Evolutionary conservation across 2,113 vertebrate genomes (phyloP), one percentile per base, ranked within the genome.

Genomic region (Tragelaphus strepsiceros): DNA sequence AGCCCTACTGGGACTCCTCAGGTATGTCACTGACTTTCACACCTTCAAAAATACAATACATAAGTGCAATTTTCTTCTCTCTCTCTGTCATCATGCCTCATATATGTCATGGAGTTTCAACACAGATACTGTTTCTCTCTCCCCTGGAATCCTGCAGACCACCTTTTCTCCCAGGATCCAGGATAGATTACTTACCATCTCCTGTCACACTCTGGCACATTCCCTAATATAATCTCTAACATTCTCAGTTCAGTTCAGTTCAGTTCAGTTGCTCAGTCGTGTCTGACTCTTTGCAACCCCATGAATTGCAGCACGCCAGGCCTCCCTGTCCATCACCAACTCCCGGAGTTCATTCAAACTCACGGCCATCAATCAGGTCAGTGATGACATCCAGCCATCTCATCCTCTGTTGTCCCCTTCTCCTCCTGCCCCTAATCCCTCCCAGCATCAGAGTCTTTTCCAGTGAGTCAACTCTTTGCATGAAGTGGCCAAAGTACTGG

Each of bases 261-360:
- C 49, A 51, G 51, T 51, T 51, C 3, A 51, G 51, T 51, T 1
- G 51, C 51, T 51, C 51, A 51, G 51, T 51, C 13, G 51, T 51
- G 3, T 51, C 51, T 3, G 3, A 51, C 3, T 51, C 51, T 51
- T 14, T 4, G 51, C 3, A 0, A 14, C 51, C 51, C 3, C 51
- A 51, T 51, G 13, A 51, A 51, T 51, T 14, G 13, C 51, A 51
- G 51, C 51, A 13, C 3, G 13, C 51, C 51, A 51, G 51, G 51
- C 51, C 13, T 14, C 51, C 13, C 13, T 51, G 51, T 51, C 51
- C 3, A 51, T 51, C 49, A 51, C 2, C 49, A 14, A 51, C 49
- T 51, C 13, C 49, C 3, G 2, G 49, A 51, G 3, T 51, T 13
- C 49, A 51, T 2, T 51, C 49, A 51, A 51, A 51, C 13, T 51